Evolutionary conservation across 2,797 vertebrate genomes (phyloP).

Genomic region (Podarcis siculus): DNA sequence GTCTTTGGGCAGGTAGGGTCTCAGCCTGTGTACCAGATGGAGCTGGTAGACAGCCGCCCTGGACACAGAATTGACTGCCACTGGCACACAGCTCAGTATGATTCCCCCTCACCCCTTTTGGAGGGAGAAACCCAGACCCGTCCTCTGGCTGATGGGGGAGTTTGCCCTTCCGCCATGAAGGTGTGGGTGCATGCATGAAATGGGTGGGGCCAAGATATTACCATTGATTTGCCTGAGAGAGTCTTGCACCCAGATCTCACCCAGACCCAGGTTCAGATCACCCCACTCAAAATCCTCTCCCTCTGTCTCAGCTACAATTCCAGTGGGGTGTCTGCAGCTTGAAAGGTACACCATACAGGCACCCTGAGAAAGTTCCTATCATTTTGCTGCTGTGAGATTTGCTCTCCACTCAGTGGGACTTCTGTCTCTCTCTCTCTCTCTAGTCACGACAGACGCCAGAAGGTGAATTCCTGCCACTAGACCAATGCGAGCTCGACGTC

Average conservation of each 20-base stretch:
- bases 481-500: slow-evolving; percentile 91
- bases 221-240: background rate
- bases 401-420: background rate
- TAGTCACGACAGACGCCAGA: slow-evolving; percentile 92
- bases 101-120: background rate
- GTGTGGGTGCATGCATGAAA: too few species aligned
- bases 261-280: background rate
- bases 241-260: background rate
- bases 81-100: background rate
- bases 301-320: background rate
- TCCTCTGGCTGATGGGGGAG: background rate
- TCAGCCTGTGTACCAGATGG: too few species aligned
- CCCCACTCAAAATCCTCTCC: background rate
- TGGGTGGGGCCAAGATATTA: too few species aligned
- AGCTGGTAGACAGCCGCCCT: too few species aligned
- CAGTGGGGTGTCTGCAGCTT: background rate
- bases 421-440: background rate
- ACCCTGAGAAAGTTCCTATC: background rate
- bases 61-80: too few species aligned
- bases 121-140: background rate
- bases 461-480: slow-evolving; percentile 91
- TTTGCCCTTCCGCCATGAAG: too few species aligned
- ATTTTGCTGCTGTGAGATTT: background rate
- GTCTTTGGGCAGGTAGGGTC: fast-evolving
- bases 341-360: too few species aligned